Percentiles rank a stretch among this genome's conserved stretches.
These are phyloP conservation scores for Aurelia sp. DNA, from an alignment of 30 jellyfish, hydroid and myxozoan genomes.

Conservation along the genomic window DNA sequence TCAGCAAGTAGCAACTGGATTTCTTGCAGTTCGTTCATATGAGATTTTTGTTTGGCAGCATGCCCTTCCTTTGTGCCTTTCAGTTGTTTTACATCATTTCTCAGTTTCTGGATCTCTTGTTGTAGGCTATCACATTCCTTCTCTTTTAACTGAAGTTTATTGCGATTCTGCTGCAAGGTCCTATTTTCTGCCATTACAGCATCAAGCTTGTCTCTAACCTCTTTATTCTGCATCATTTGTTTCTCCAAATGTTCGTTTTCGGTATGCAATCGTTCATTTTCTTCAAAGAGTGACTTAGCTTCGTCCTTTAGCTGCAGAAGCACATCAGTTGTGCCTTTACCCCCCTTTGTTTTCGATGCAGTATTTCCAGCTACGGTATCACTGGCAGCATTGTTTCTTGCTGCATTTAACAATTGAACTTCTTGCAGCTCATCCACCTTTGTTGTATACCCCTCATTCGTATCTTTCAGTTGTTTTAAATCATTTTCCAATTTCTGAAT, in stretches of 20 bases:
- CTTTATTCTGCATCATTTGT: background rate
- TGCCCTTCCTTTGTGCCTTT: background rate
- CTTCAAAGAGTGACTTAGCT: conserved; percentile 4
- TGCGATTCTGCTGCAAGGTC: background rate
- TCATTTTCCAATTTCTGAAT: background rate
- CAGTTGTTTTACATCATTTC: background rate
- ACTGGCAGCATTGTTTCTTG: no score
- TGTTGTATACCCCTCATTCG: background rate
- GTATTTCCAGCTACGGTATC: background rate
- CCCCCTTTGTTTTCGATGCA: background rate
- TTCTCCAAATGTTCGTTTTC: background rate
- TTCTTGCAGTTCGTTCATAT: background rate
- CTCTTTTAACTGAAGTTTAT: background rate
- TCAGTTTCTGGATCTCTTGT: background rate
- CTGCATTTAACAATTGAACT: background rate
- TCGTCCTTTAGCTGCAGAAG: background rate
- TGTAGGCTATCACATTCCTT: background rate
- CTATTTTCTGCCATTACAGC: no score
- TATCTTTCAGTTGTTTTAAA: background rate
- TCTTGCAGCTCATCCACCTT: background rate
- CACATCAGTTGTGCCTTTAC: background rate
- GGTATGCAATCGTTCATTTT: conserved; percentile 13
- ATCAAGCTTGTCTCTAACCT: background rate
- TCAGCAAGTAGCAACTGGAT: background rate
- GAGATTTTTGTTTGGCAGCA: no score